Conservation (phyloP, 2,113 vertebrate species). For the Paramormyrops kingsleyae region DNA sequence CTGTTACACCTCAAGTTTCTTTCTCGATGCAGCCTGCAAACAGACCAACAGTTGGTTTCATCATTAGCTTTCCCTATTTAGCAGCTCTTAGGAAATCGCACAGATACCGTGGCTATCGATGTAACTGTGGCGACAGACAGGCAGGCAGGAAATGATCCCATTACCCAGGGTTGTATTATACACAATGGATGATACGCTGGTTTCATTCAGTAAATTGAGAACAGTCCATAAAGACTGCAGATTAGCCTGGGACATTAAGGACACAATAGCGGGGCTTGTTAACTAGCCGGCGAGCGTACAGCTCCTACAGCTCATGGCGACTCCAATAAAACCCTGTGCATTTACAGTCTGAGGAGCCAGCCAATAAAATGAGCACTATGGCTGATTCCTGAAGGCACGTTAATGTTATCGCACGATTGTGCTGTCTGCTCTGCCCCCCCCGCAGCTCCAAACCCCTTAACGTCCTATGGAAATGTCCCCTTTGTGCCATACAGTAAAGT, state of each 20-base stretch:
- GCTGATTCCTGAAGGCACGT: background rate
- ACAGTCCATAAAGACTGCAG: slow-evolving; percentile 5
- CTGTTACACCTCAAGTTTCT: background rate
- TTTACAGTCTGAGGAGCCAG: background rate
- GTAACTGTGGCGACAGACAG: background rate
- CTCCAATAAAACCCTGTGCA: background rate
- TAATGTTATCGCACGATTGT: background rate
- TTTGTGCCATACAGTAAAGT: background rate
- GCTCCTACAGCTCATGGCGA: background rate
- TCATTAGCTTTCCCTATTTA: background rate
- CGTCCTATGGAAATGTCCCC: background rate
- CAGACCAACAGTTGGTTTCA: background rate
- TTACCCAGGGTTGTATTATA: slow-evolving; percentile 6
- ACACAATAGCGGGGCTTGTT: slow-evolving; percentile 14
- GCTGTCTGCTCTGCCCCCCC: background rate
- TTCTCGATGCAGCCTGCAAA: background rate
- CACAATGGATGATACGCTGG: background rate
- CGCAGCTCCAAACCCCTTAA: background rate
- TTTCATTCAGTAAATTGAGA: slow-evolving; percentile 19
- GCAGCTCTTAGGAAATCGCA: background rate
- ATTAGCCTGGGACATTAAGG: slow-evolving; percentile 8
- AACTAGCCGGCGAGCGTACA: background rate
- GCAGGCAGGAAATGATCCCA: slow-evolving; percentile 3
- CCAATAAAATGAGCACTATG: background rate
- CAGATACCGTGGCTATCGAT: background rate